Percentiles rank a stretch among this genome's conserved stretches.
phyloP scores from a whole-genome alignment of 2,888 invertebrate genomes.

The Entomobrya proxima region DNA sequence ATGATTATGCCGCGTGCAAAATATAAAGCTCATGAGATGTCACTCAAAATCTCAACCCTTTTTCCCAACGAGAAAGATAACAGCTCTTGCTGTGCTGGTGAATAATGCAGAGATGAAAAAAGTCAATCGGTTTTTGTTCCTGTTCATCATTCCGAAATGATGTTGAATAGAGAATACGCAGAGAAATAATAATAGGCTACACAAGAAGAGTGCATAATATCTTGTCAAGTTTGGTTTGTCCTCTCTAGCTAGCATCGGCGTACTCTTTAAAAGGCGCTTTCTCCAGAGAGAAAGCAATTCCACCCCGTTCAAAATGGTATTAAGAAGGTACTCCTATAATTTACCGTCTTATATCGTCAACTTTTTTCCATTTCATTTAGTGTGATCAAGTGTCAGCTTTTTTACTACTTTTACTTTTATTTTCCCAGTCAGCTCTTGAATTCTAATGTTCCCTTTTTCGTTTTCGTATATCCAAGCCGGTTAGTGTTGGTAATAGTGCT shows the following conservation, averaged over 20 bases:
- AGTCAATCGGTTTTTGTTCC: not conserved
- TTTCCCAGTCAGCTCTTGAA: not conserved
- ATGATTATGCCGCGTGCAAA: not conserved
- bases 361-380: slow-evolving; percentile 34
- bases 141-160: not conserved
- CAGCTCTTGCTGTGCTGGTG: not conserved
- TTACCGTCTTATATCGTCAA: not conserved
- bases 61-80: not conserved
- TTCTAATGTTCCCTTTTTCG: slow-evolving; percentile 8
- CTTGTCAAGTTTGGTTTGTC: too few relatives aligned
- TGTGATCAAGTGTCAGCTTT: slow-evolving; percentile 38
- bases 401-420: slow-evolving; percentile 7
- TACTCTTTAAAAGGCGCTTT: too few relatives aligned
- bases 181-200: not conserved
- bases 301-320: too few relatives aligned
- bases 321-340: too few relatives aligned
- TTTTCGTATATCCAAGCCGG: not conserved
- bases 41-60: not conserved
- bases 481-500: too few relatives aligned
- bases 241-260: too few relatives aligned
- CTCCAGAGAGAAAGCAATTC: too few relatives aligned
- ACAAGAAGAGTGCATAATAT: too few relatives aligned
- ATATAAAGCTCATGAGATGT: slow-evolving; percentile 2
- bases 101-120: not conserved
- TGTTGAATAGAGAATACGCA: not conserved